Conservation (phyloP, 2,113 vertebrate species). For the Nasalis larvatus region DNA sequence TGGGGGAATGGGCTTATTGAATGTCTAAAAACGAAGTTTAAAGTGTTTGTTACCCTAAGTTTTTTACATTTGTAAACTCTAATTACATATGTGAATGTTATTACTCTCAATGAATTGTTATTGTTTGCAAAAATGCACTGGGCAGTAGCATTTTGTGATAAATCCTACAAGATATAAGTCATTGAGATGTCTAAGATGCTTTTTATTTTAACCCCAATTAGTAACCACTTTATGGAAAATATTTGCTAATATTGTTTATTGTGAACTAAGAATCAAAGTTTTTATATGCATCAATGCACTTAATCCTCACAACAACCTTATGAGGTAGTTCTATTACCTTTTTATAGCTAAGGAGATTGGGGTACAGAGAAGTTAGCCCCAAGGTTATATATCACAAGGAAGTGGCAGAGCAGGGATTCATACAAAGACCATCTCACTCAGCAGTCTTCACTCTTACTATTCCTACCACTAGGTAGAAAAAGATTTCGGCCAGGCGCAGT, state of each 20-base stretch:
- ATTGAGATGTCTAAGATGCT: neutral
- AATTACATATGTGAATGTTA: constrained; percentile 64
- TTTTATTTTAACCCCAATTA: constrained; percentile 24
- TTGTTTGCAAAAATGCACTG: constrained; percentile 68
- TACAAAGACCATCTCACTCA: neutral
- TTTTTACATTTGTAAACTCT: constrained; percentile 83
- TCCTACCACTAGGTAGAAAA: neutral
- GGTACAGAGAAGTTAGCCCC: neutral
- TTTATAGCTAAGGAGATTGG: neutral
- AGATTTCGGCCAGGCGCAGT: neutral
- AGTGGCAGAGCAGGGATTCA: neutral
- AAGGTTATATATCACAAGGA: neutral
- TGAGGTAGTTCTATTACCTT: neutral
- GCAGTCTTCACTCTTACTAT: neutral
- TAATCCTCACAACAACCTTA: neutral
- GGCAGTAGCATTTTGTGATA: constrained; percentile 58
- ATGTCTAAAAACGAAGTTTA: constrained; percentile 54
- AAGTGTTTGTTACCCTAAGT: constrained; percentile 70
- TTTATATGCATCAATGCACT: neutral
- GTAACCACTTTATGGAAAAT: neutral
- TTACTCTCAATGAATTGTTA: constrained; percentile 75
- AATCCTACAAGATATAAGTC: constrained; percentile 49
- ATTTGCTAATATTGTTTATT: neutral
- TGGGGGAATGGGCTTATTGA: constrained; percentile 37
- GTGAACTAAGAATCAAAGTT: neutral